A percentile compares a stretch with the other conserved stretches of the same genome.
Conservation (phyloP, 2,797 vertebrate species). For the Mormyrops attenuatus region DNA sequence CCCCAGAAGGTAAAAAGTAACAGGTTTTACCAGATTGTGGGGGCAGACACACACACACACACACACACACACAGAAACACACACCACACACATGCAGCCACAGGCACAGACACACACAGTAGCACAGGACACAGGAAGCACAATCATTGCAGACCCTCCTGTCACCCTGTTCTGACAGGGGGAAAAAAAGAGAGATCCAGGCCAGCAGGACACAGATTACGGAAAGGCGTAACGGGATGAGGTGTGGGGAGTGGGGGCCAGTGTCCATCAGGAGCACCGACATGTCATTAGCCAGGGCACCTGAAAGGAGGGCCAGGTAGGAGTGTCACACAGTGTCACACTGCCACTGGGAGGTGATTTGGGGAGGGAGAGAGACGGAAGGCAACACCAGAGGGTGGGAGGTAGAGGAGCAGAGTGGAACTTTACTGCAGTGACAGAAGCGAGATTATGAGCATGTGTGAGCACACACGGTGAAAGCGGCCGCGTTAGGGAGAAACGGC, state of each 20-base stretch:
- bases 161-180: conserved; percentile 4
- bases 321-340: not conserved
- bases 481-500: not conserved
- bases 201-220: conserved; percentile 30
- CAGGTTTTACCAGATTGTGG: not conserved
- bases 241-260: not conserved
- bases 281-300: conserved; percentile 1
- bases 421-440: not conserved
- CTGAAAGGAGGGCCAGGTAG: not conserved
- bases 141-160: not conserved
- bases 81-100: not conserved
- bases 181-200: not conserved
- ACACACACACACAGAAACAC: not conserved
- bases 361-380: not conserved
- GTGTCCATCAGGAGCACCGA: not conserved
- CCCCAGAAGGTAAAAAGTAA: not conserved
- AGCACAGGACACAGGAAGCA: not conserved
- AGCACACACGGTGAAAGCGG: not conserved
- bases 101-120: not conserved
- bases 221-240: not conserved
- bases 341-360: not conserved
- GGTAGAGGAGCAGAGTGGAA: not conserved
- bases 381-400: not conserved
- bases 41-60: not conserved
- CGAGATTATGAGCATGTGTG: not conserved